These are phyloP conservation scores for Lasioglossum zephyrum DNA, from an alignment of 2,888 invertebrate genomes.

Conservation along the genomic window DNA sequence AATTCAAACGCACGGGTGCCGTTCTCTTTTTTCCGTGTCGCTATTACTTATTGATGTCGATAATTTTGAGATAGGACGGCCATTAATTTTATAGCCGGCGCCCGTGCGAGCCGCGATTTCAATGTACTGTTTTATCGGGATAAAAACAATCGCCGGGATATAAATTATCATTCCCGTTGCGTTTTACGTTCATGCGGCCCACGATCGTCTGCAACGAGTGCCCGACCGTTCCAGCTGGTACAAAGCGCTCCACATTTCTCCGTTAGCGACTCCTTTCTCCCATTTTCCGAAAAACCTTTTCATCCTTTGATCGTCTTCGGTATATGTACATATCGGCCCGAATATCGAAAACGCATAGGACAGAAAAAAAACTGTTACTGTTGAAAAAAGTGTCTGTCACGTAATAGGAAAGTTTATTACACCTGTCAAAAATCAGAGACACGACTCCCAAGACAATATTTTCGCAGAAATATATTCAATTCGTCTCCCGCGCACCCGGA, in stretches of 20 bases:
- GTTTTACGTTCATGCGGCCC: not conserved
- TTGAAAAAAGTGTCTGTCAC: too few species aligned
- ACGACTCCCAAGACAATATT: conserved; percentile 24
- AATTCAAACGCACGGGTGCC: not conserved
- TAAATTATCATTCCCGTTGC: conserved; percentile 15
- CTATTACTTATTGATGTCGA: conserved; percentile 43
- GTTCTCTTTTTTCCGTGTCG: conserved; percentile 13
- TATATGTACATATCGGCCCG: not conserved
- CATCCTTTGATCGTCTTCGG: not conserved
- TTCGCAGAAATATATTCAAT: conserved; percentile 24
- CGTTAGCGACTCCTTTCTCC: not conserved
- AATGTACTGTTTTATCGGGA: conserved; percentile 4
- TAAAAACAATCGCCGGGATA: not conserved
- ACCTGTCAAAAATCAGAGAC: not conserved
- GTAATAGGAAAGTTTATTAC: not conserved
- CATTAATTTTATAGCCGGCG: conserved; percentile 27
- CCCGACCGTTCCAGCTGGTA: not conserved
- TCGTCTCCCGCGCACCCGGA: not conserved
- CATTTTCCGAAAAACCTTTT: conserved; percentile 3
- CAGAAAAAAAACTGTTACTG: not conserved
- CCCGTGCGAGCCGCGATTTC: not conserved
- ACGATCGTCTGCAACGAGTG: conserved; percentile 12
- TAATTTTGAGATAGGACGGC: conserved; percentile 20
- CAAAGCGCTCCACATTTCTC: not conserved
- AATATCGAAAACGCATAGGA: conserved; percentile 5